Base-by-base conservation (phyloP, 2,113 vertebrate species). In the Vulpes lagopus region DNA sequence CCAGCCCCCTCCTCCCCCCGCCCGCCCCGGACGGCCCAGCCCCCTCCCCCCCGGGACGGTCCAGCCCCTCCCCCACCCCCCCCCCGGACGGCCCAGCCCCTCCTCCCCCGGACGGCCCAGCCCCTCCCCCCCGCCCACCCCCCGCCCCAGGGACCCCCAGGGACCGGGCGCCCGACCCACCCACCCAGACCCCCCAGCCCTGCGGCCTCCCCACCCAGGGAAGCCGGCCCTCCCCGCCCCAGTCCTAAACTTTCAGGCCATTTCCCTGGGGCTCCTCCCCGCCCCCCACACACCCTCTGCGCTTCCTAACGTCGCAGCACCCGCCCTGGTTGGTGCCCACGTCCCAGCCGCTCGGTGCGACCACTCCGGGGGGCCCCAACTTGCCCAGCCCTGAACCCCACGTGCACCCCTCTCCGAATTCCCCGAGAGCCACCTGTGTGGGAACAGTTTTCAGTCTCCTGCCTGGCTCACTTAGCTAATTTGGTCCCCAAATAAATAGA, bases 371-470 rank as follows among this genome's bases (percentile, higher is more conserved):
- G 65, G 32, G 4, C 20, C 38, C 81, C 85, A 0, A 12, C 15
- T 60, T 22, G 71, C 30, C 60, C 67, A 10, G 57, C 78, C 69
- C 35, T 5, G 1, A 65, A 73, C 16, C 53, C 64, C n/a, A 3
- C 22, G 17, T 27, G 9, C 10, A 0, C 0, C 12, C 2, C 38
- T 10, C 22, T 25, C 64, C 19, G 49, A 62, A n/a, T 38, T 22
- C 73, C 35, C 65, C 71, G 14, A 12, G 51, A 84, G 17, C 17
- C 87, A 17, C 65, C 23, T 32, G 43, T 8, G 43, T 43, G 43
- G 43, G 43, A 67, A 6, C 43, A 71, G 76, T n/a, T 49, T 25
- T 88, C 55, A 25, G 59, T 5, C 12, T 93, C 71, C 43, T 49
- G 15, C 32, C 82, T 11, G 53, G 69, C 64, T 74, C 30, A 11